These are phyloP conservation scores for Hippocampus comes DNA, from an alignment of 2,113 vertebrate genomes.

Conservation along the genomic window DNA sequence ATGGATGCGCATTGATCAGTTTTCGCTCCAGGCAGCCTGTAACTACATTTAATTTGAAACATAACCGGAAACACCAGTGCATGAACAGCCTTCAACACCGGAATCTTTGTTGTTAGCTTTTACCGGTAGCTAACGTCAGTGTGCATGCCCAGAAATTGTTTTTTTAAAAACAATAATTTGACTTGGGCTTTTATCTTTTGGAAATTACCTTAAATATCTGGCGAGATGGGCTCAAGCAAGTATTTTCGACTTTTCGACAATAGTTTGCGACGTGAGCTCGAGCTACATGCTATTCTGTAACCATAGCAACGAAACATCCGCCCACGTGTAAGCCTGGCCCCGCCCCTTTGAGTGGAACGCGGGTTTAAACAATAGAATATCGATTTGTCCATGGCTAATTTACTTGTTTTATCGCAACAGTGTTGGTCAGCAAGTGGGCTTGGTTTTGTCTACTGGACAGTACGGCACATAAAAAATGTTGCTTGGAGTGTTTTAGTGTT, in stretches of 20 bases:
- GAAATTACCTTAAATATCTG: conserved; percentile 35
- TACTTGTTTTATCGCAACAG: not conserved
- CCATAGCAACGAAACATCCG: conserved; percentile 37
- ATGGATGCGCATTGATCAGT: not conserved
- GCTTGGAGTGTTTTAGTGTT: not conserved
- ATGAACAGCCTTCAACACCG: not conserved
- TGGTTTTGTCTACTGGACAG: not conserved
- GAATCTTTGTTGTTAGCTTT: not conserved
- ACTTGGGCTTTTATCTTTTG: no score
- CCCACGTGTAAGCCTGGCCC: conserved; percentile 1
- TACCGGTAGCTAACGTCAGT: not conserved
- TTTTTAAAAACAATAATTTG: not conserved
- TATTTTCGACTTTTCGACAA: not conserved
- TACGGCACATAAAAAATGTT: not conserved
- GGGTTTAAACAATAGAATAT: not conserved
- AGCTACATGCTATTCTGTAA: conserved; percentile 35
- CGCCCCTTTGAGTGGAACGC: conserved; percentile 9
- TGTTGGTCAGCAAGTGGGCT: not conserved
- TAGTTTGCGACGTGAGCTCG: conserved; percentile 10
- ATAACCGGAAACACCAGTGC: not conserved
- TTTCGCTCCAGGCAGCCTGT: not conserved
- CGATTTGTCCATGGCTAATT: no score
- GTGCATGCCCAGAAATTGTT: not conserved
- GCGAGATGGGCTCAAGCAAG: not conserved
- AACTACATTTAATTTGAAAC: not conserved